Base-by-base conservation (phyloP, 1,140 invertebrate species). In the Leucophenga varia region DNA sequence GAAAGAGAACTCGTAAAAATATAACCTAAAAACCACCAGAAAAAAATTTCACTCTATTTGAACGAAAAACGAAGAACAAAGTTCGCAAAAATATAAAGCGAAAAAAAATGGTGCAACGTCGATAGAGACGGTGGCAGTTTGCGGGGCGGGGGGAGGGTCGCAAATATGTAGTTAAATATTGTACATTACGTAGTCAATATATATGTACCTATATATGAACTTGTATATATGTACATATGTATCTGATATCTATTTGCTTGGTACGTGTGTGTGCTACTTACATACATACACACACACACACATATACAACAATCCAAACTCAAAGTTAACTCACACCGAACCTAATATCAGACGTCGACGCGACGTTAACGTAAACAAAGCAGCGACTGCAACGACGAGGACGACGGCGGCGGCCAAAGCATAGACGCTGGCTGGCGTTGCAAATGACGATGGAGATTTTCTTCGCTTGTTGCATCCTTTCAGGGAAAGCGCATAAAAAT, bases 1-100 rank as follows among this genome's bases (percentile, higher is more conserved):
- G n/a, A 32, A 54, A 57, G 53, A 57, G 52, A 55, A 65, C 54
- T 64, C 56, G 64, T 72, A 72, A 69, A 65, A 64, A 69, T 72
- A 59, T 72, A 72, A 72, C 69, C 69, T 72, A 72, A 72, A 72
- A 72, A 72, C 69, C 61, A 55, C 61, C 63, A 57, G 67, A 71
- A 71, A 71, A 71, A 71, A 71, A 71, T 68, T 68, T 55, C 37
- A 16, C 35, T 34, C 31, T 37, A 37, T 43, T 22, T 42, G 16
- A n/a, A 28, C 60, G 36, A 6, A 25, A 22, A 22, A 10, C 4
- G 22, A 42, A 42, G 12, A 22, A 14, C 21, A 42, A 13, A 12
- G 8, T 42, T 25, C 28, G 31, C 44, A 55, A 36, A 42, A 40
- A 46, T 46, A 28, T n/a, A n/a, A n/a, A 34, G 35, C 45, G 39